Evolutionary conservation across 2,888 invertebrate genomes (phyloP), one percentile per base, ranked within the genome.

Genomic region (Gnatocerus cornutus): DNA sequence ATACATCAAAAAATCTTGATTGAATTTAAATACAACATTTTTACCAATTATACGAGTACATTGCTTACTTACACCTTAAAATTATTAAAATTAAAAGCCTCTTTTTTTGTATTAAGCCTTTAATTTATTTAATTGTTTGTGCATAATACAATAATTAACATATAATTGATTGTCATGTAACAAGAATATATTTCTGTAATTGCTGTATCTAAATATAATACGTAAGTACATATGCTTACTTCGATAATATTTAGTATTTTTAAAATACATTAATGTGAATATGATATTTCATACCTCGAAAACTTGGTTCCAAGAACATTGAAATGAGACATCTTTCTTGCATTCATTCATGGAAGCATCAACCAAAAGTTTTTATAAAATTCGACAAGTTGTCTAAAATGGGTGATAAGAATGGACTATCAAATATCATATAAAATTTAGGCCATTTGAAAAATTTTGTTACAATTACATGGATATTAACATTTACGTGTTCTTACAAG

Each of bases 101-200:
- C 21, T 3, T 21, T 4, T n/a, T 21, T 21, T 4, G 16, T 56
- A 16, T 56, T 41, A 59, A 59, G 59, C 59, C 21, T 59, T 59
- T 59, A 59, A 46, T 58, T 43, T 59, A 59, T 29, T 30, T 46
- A n/a, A 46, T 59, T 30, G 10, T 59, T 58, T 59, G 59, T 59
- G 59, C 59, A 59, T 43, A 59, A 59, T 59, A 59, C 59, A 59
- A 21, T 59, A 59, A 12, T 3, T 45, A 59, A 59, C 59, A 59
- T 59, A 59, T 33, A 59, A 46, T 59, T 59, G 59, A 59, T 59
- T 59, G 59, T 59, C 59, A 56, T 46, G 59, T 59, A 59, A 59
- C 59, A 59, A 59, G 59, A 59, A 59, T 59, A 55, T 39, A 59
- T 46, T 56, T 56, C 33, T 45, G 45, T 33, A 46, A 46, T 59